These are phyloP conservation scores for Salvelinus alpinus DNA, from an alignment of 2,113 vertebrate genomes.

Conservation along the genomic window DNA sequence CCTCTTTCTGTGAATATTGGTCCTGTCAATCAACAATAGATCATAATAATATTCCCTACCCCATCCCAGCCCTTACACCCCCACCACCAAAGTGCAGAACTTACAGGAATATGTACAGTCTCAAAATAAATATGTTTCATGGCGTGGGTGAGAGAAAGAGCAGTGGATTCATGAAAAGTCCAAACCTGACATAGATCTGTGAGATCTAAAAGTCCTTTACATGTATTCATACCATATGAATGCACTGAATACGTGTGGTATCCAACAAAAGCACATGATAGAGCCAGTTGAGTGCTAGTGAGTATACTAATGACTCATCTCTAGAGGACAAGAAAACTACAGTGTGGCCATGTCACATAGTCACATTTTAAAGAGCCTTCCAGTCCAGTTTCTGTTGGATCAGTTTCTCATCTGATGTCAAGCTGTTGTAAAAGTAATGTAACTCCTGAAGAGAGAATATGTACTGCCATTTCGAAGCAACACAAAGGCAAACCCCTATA, in stretches of 20 bases:
- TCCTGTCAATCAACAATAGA: slow-evolving; percentile 40
- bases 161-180: slow-evolving; percentile 5
- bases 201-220: background rate
- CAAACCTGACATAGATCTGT: background rate
- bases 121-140: slow-evolving; percentile 62
- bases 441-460: background rate
- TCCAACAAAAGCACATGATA: background rate
- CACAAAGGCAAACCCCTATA: background rate
- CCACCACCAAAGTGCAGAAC: slow-evolving; percentile 48
- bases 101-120: slow-evolving; percentile 61
- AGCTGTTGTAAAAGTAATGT: background rate
- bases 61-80: slow-evolving; percentile 18
- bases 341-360: too few species aligned
- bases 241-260: background rate
- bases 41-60: slow-evolving; percentile 9
- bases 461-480: background rate
- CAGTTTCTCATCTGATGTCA: background rate
- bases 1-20: slow-evolving; percentile 46
- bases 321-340: too few species aligned
- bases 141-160: background rate
- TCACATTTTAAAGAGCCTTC: too few species aligned
- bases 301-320: too few species aligned
- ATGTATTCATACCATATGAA: background rate
- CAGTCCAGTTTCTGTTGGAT: background rate
- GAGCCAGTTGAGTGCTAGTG: background rate